Evolutionary conservation across 1,140 invertebrate species (phyloP), one percentile per base, ranked within the genome.

Genomic region (Polypedilum pembai): DNA sequence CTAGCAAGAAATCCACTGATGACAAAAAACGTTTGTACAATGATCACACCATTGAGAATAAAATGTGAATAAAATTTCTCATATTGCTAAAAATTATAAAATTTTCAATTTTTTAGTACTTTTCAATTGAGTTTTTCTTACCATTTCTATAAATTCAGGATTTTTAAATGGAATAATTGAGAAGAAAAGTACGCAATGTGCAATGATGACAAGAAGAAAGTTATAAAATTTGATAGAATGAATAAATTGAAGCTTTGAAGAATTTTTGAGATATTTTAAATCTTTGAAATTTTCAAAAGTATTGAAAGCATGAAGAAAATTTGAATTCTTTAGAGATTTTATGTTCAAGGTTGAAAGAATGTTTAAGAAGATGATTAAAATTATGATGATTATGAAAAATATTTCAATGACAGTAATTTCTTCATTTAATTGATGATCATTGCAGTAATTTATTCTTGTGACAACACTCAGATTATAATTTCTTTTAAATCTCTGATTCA

Each of bases 221-320:
- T n/a, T 56, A 12, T 56, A 56, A 56, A 56, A 56, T 56, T 56
- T 56, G n/a, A 56, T 56, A n/a, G 45, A 56, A 56, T 56, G 8
- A 4, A 56, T n/a, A 56, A 56, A 4, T 1, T 56, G 12, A n/a
- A 56, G 45, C 12, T 56, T n/a, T 15, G 45, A 56, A n/a, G 45
- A 56, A n/a, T 56, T n/a, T 15, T 56, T n/a, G n/a, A 56, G 12
- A n/a, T 56, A 4, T 15, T n/a, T 12, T 8, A 56, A 15, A n/a
- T 12, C 4, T n/a, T 56, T n/a, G 12, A 56, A n/a, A 15, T 56
- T 56, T 56, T 56, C 45, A n/a, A n/a, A 56, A n/a, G 12, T 4
- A 56, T 56, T 56, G 12, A 56, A 33, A 56, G 45, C 45, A 15
- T 56, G 8, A 4, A 56, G 12, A 12, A 56, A 12, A 4, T 56